Conservation (phyloP, 2,888 invertebrate species). For the Itoplectis maculator region DNA sequence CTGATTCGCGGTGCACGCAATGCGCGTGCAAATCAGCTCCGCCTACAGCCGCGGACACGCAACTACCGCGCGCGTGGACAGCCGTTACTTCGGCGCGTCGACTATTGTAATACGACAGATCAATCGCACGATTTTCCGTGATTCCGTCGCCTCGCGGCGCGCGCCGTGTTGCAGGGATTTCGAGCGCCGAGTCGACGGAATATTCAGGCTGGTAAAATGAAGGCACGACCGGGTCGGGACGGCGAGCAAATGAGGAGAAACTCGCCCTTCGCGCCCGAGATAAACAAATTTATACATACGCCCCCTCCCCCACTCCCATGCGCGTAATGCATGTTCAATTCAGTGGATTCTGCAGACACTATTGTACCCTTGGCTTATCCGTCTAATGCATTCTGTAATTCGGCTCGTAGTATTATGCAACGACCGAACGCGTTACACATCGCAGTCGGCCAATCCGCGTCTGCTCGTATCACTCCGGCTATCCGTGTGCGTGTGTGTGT, state of each 20-base stretch:
- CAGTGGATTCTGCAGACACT: not conserved
- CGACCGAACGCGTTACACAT: not conserved
- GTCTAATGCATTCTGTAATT: slow-evolving; percentile 13
- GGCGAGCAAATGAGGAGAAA: slow-evolving; percentile 17
- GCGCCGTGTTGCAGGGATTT: slow-evolving; percentile 18
- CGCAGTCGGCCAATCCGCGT: too few species aligned
- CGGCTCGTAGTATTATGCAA: not conserved
- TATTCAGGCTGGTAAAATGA: slow-evolving; percentile 5
- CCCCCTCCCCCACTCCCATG: too few species aligned
- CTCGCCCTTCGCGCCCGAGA: not conserved
- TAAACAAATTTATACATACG: slow-evolving; percentile 23
- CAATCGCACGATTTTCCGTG: slow-evolving; percentile 41
- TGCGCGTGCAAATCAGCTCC: not conserved
- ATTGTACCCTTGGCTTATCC: slow-evolving; percentile 7
- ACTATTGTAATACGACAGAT: slow-evolving; percentile 41
- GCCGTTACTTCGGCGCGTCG: not conserved
- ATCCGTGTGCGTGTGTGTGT: not conserved
- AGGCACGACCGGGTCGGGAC: not conserved
- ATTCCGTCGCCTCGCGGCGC: not conserved
- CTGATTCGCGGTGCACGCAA: slow-evolving; percentile 17
- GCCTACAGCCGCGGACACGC: not conserved
- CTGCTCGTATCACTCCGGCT: not conserved
- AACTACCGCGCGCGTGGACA: not conserved
- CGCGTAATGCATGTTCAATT: slow-evolving; percentile 13
- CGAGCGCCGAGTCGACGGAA: not conserved